phyloP scores from a whole-genome alignment of 2,113 vertebrate species.

The Balaeniceps rex region DNA sequence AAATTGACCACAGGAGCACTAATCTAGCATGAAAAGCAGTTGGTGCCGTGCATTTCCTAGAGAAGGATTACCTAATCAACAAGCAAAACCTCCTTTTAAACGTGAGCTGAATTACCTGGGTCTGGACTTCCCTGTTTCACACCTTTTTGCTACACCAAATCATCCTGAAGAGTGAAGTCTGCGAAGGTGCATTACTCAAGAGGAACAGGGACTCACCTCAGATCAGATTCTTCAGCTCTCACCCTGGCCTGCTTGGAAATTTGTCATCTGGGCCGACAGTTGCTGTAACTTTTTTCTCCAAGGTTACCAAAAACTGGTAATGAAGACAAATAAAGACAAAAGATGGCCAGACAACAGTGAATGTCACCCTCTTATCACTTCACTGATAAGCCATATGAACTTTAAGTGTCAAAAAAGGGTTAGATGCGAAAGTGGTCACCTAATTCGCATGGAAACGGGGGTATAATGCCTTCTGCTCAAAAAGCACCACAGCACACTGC shows the following conservation, averaged over 20 bases:
- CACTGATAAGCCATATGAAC: background rate
- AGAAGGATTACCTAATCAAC: slow-evolving; percentile 72
- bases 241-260: slow-evolving; percentile 31
- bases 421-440: background rate
- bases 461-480: background rate
- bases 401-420: background rate
- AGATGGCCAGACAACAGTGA: background rate
- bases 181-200: background rate
- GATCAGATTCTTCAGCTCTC: background rate
- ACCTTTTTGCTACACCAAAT: slow-evolving; percentile 33
- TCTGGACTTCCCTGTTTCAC: slow-evolving; percentile 40
- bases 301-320: slow-evolving; percentile 30
- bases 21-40: slow-evolving; percentile 96
- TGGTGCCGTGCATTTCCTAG: slow-evolving; percentile 76
- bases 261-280: background rate
- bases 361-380: background rate
- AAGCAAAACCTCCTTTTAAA: slow-evolving; percentile 67
- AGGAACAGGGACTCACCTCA: background rate
- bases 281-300: slow-evolving; percentile 1
- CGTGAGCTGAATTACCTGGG: slow-evolving; percentile 65
- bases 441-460: background rate
- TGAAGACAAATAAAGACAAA: slow-evolving; percentile 46
- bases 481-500: background rate
- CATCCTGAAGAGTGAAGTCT: background rate
- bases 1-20: slow-evolving; percentile 99